Base-by-base conservation (phyloP, 23 tunicate species). In the Trididemnum clinides region DNA sequence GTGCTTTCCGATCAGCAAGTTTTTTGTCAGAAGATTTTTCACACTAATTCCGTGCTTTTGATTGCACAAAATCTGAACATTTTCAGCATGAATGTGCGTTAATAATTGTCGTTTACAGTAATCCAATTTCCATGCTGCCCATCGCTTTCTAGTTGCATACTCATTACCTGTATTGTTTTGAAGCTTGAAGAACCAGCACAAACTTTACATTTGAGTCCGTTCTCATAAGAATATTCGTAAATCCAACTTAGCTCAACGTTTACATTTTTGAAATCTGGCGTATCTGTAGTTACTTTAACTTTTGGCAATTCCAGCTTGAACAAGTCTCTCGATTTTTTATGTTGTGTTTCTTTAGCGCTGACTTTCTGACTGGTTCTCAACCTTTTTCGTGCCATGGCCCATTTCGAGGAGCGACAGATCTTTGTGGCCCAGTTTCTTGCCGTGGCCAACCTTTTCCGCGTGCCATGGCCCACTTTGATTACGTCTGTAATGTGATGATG, bases 131-230 rank as follows among this genome's bases (percentile, higher is more conserved):
- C 69, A 59, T 59, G 69, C 69, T 12, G 18, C 69, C 69, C 26
- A 59, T 19, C 27, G 27, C 69, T 21, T 59, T 59, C 69, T 26
- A 59, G 69, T 59, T 59, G 69, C 69, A 59, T 59, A 59, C 21
- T 59, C 69, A 59, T 59, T 59, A 59, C 69, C 69, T 59, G 69
- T 59, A 21, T 59, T 59, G 27, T 21, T 21, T 59, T 19, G 26
- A 15, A 59, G 27, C 26, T 18, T 59, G 69, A 59, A 59, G 26
- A 18, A 59, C 26, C 69, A 59, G 69, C 69, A 59, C 69, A 59
- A 59, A 59, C 21, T 59, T 59, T 59, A 59, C 69, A 59, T 59
- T 59, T 59, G 69, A 15, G 69, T 59, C 69, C 69, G 69, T 59
- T 59, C 27, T 19, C 69, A 59, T 59, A 19, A 59, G 69, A 59